Percentiles rank a stretch among this genome's conserved stretches.
Conservation (phyloP, 1,140 invertebrate species). For the Drosophila repletoides region DNA sequence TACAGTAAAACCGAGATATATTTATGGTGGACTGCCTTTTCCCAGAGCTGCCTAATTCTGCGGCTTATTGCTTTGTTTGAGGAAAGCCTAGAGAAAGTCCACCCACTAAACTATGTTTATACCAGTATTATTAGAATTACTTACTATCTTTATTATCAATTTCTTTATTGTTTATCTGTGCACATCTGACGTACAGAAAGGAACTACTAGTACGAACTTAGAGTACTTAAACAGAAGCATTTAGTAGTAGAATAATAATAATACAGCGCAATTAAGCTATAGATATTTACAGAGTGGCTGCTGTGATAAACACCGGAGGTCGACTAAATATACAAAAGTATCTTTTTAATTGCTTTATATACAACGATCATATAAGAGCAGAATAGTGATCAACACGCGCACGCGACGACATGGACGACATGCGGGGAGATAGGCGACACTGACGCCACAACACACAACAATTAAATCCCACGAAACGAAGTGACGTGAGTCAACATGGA, state of each 20-base stretch:
- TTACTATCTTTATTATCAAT: conserved; percentile 16
- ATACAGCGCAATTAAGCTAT: conserved; percentile 12
- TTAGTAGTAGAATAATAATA: conserved; percentile 8
- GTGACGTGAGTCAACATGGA: neutral
- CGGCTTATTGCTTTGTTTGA: too few relatives aligned
- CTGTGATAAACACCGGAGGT: conserved; percentile 11
- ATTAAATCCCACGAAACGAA: neutral
- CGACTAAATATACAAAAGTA: conserved; percentile 6
- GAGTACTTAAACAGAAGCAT: conserved; percentile 1
- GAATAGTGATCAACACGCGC: conserved; percentile 6
- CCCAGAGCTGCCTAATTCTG: too few relatives aligned
- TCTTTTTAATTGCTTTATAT: neutral
- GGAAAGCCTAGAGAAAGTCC: too few relatives aligned
- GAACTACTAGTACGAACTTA: conserved; percentile 3
- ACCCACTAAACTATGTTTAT: too few relatives aligned
- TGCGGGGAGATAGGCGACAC: neutral
- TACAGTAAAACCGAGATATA: too few relatives aligned
- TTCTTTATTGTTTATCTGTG: conserved; percentile 35
- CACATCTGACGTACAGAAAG: conserved; percentile 14
- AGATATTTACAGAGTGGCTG: conserved; percentile 13
- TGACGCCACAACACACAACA: conserved; percentile 4
- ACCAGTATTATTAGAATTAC: conserved; percentile 21
- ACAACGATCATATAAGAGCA: conserved; percentile 8
- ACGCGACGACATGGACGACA: neutral
- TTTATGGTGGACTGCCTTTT: too few relatives aligned